Percentiles rank a stretch among this genome's conserved stretches.
phyloP scores from a whole-genome alignment of 1,140 invertebrate genomes.

The Augochlora pura region DNA sequence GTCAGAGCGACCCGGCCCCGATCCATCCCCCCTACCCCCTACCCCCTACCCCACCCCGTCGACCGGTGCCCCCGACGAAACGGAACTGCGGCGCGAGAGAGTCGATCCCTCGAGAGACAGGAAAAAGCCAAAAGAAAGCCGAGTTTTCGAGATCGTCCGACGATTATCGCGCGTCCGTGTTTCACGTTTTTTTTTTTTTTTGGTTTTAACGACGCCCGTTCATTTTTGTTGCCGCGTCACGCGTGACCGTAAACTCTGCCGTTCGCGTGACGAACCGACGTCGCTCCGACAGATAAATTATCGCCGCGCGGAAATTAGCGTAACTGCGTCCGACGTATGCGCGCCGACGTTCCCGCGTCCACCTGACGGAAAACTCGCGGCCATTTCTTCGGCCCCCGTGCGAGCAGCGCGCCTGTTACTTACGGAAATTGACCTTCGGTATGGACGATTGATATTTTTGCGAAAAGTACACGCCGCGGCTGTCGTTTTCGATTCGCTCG shows the following conservation, averaged over 20 bases:
- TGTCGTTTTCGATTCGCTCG: too few species aligned
- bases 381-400: too few species aligned
- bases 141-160: background rate
- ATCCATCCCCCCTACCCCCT: background rate
- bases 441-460: too few species aligned
- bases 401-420: too few species aligned
- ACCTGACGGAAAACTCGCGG: too few species aligned
- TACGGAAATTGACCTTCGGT: too few species aligned
- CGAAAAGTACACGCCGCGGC: too few species aligned
- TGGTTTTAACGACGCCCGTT: background rate
- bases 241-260: background rate
- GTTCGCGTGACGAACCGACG: background rate
- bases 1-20: conserved; percentile 1
- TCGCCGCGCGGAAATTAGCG: background rate
- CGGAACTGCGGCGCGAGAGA: background rate
- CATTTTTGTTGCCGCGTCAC: background rate
- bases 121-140: background rate
- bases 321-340: too few species aligned
- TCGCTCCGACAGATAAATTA: background rate
- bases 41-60: too few species aligned
- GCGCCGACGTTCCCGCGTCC: too few species aligned
- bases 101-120: background rate
- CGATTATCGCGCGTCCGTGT: conserved; percentile 9
- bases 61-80: too few species aligned
- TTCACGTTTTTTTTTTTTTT: too few species aligned